Conservation (phyloP, 2,797 vertebrate genomes). For the Pogonophryne albipinna region DNA sequence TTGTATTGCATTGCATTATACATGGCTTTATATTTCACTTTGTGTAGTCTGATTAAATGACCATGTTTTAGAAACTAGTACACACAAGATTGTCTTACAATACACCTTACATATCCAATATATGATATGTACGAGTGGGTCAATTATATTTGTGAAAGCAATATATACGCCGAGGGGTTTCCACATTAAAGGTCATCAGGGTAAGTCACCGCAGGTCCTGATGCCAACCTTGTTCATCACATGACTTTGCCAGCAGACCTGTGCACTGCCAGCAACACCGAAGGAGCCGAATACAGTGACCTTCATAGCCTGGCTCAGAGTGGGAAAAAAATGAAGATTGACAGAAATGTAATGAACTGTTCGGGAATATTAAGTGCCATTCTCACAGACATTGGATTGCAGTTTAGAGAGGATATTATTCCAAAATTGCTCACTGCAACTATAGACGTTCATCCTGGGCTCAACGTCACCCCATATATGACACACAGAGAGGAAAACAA, state of each 20-base stretch:
- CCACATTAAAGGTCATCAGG: neutral
- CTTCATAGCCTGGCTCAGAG: slow-evolving; percentile 60
- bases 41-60: no score
- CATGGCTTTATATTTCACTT: neutral
- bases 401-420: slow-evolving; percentile 65
- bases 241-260: slow-evolving; percentile 23
- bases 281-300: slow-evolving; percentile 57
- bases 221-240: slow-evolving; percentile 1
- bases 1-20: neutral
- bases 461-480: slow-evolving; percentile 62
- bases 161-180: neutral
- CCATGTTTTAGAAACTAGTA: no score
- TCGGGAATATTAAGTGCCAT: slow-evolving; percentile 73
- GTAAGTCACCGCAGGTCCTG: neutral
- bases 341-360: slow-evolving; percentile 79
- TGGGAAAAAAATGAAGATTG: slow-evolving; percentile 74
- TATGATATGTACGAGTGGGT: neutral
- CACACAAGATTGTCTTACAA: slow-evolving; percentile 1
- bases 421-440: slow-evolving; percentile 61
- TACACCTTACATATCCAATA: no score
- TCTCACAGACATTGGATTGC: slow-evolving; percentile 69
- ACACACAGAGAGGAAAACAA: slow-evolving; percentile 47
- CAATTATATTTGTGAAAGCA: slow-evolving; percentile 11
- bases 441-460: slow-evolving; percentile 35
- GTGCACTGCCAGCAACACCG: slow-evolving; percentile 6